Base-by-base conservation (phyloP, 2,113 vertebrate species). In the Gallinago undulata region DNA sequence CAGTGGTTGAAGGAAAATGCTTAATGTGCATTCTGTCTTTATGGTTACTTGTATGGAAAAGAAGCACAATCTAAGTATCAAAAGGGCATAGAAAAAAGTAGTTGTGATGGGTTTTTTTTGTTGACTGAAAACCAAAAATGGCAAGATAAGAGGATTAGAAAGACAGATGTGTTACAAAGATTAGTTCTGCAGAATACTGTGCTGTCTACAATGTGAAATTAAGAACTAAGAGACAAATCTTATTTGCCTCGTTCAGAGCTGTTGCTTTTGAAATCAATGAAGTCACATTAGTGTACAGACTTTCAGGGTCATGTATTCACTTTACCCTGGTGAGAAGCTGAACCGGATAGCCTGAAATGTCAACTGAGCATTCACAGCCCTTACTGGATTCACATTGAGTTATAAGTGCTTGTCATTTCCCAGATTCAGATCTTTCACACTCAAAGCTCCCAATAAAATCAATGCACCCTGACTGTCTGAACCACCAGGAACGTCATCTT, bases 231-330 rank as follows among this genome's bases (percentile, higher is more conserved):
- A 77, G 60, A 89, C 31, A 88, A 89, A 95, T 90, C 31, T 28
- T 67, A 48, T 94, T 90, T 90, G 33, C 79, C 67, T 93, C 9
- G 0, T 64, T 84, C 73, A 78, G 56, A 89, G 62, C 28, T 75
- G 60, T 72, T 87, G 13, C 33, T 85, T 93, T 94, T 74, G 41
- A 87, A 92, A 94, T 75, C 90, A 89, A 89, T 90, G 68, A 87
- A 96, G 51, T 75, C 83, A 89, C 72, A 86, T 86, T 75, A 89
- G 35, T 28, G 56, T 57, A 53, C 15, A 72, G 64, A 53, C 51
- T 89, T 90, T 78, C 48, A 92, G 76, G 31, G 86, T 84, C 90
- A 92, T 13, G 3, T 70, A 74, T 56, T 89, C 79, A 50, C 35
- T 64, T 93, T 60, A 75, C 30, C 53, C 35, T 75, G 56, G 83